Conservation (phyloP, 2,113 vertebrate genomes). For the Cyphomyrus plagiostoma region DNA sequence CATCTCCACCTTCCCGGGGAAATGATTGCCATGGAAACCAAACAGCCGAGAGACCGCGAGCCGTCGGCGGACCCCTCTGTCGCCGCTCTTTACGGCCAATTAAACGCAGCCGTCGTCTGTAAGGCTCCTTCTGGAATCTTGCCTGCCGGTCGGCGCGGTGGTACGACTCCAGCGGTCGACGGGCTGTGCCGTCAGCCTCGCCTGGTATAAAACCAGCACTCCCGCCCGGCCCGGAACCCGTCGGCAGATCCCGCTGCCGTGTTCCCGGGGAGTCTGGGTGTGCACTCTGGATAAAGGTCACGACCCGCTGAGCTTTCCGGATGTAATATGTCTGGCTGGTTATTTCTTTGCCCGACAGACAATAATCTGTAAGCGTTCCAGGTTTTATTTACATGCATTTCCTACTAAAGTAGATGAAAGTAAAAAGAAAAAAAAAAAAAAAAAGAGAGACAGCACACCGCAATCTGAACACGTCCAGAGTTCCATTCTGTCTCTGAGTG, state of each 20-base stretch:
- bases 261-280: not conserved
- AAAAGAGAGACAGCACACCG: too few relatives aligned
- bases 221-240: not conserved
- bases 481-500: not conserved
- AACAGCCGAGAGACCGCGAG: not conserved
- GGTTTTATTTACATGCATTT: not conserved
- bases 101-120: not conserved
- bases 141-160: not conserved
- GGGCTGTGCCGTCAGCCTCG: not conserved
- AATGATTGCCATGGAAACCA: slow-evolving; percentile 23
- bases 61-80: not conserved
- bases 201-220: not conserved
- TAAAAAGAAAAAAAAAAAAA: not conserved
- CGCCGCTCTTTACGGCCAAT: not conserved
- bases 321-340: not conserved
- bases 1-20: slow-evolving; percentile 3
- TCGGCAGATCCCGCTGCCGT: not conserved
- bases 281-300: not conserved
- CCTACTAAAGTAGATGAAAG: not conserved
- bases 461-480: not conserved
- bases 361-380: not conserved
- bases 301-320: not conserved
- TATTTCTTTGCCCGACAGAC: not conserved
- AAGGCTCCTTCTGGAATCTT: not conserved
- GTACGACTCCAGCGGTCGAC: not conserved